Evolutionary conservation across 2,113 vertebrate genomes (phyloP).

Genomic region (Aplodontia rufa): DNA sequence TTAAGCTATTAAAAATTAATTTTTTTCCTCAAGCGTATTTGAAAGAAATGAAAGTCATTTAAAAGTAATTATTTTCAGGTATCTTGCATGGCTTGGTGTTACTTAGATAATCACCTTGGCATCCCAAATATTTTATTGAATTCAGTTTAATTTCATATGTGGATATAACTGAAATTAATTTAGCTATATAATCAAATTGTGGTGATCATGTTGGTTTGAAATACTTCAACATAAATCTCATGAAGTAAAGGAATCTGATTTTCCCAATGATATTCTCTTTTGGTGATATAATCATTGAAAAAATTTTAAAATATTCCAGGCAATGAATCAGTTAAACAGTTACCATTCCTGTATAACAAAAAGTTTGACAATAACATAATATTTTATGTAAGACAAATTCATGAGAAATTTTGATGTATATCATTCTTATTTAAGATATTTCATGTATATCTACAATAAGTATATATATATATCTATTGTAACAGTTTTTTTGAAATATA

Average conservation of each 20-base stretch:
- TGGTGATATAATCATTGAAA: background rate
- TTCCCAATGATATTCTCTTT: background rate
- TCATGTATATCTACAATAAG: background rate
- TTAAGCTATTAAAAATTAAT: background rate
- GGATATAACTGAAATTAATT: background rate
- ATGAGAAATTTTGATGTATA: background rate
- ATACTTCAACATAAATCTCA: background rate
- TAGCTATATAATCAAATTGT: background rate
- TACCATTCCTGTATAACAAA: background rate
- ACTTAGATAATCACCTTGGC: background rate
- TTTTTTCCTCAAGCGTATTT: slow-evolving; percentile 12
- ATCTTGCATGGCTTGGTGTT: background rate
- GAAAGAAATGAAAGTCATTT: slow-evolving; percentile 23
- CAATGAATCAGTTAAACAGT: background rate
- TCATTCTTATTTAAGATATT: background rate
- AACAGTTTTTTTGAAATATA: background rate
- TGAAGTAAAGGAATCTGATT: background rate
- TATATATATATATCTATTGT: background rate
- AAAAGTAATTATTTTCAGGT: background rate
- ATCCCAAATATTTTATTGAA: background rate
- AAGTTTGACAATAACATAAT: background rate
- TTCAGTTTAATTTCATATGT: background rate
- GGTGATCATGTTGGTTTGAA: background rate
- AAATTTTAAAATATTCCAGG: background rate
- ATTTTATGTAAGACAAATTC: background rate